Conservation (phyloP, 2,797 vertebrate species). For the Cephalopachus bancanus region DNA sequence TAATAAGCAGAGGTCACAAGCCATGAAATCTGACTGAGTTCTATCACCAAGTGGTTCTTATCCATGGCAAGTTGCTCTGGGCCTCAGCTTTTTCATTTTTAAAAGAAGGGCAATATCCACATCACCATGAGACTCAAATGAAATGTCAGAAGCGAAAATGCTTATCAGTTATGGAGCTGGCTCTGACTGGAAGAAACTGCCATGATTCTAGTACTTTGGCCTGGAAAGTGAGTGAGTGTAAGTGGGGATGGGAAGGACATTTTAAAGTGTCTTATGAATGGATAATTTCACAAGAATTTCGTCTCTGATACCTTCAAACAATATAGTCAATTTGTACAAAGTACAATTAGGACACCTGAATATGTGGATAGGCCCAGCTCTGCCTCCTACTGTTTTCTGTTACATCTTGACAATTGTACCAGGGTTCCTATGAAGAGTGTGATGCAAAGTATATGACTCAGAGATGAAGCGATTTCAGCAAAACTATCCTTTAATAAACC, state of each 20-base stretch:
- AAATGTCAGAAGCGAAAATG: neutral
- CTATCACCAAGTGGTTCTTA: neutral
- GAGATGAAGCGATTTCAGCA: neutral
- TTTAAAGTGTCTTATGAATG: neutral
- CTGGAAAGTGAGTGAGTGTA: neutral
- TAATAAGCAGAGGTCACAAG: neutral
- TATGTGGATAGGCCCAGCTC: neutral
- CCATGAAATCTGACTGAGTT: neutral
- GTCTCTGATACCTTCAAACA: constrained; percentile 19
- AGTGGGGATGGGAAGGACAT: neutral
- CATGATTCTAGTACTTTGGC: neutral
- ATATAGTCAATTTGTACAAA: neutral
- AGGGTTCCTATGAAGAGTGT: neutral
- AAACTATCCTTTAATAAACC: neutral
- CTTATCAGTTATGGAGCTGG: neutral
- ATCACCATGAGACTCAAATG: neutral
- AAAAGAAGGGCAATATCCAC: neutral
- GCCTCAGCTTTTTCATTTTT: neutral
- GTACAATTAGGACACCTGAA: neutral
- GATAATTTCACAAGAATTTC: constrained; percentile 9
- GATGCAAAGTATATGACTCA: neutral
- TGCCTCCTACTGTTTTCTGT: neutral
- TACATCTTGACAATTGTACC: neutral
- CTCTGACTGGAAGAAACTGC: neutral
- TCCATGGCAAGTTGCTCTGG: neutral